Evolutionary conservation across 37 sponge, comb jelly and placozoan genomes (phyloP), one percentile per base, ranked within the genome.

Genomic region (Cliona cf. orientalis): DNA sequence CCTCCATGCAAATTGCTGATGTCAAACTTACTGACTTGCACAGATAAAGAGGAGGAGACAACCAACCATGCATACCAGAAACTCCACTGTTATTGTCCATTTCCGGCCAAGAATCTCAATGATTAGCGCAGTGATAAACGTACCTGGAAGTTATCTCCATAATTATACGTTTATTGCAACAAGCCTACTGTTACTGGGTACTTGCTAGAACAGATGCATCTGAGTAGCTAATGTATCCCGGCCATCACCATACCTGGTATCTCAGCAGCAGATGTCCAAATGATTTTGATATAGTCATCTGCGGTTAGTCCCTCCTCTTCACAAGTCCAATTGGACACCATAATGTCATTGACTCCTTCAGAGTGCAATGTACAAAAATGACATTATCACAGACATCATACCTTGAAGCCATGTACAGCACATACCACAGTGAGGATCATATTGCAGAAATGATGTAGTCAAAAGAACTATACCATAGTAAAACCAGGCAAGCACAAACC

Each of bases 171-270:
- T n/a, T n/a, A n/a, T n/a, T n/a, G n/a, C n/a, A n/a, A n/a, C n/a
- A n/a, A n/a, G n/a, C n/a, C n/a, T n/a, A n/a, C n/a, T n/a, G n/a
- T n/a, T n/a, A n/a, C n/a, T n/a, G n/a, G n/a, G n/a, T n/a, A n/a
- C n/a, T n/a, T n/a, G n/a, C n/a, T n/a, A n/a, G n/a, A n/a, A n/a
- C n/a, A n/a, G n/a, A n/a, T n/a, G n/a, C n/a, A n/a, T n/a, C n/a
- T n/a, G n/a, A n/a, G n/a, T n/a, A n/a, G n/a, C n/a, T n/a, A n/a
- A n/a, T n/a, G n/a, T n/a, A n/a, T n/a, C n/a, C n/a, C n/a, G n/a
- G n/a, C n/a, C n/a, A 49, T 49, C 14, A 49, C 14, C 9, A 19
- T 49, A 49, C 94, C 53, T 49, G 53, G 53, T 49, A 49, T 9
- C 14, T 49, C 53, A 19, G 53, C 53, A 49, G 53, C 53, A 19